Evolutionary conservation across 37 sponge, comb jelly and placozoan genomes (phyloP), one percentile per base, ranked within the genome.

Genomic region (Cladorhizidae sp.): DNA sequence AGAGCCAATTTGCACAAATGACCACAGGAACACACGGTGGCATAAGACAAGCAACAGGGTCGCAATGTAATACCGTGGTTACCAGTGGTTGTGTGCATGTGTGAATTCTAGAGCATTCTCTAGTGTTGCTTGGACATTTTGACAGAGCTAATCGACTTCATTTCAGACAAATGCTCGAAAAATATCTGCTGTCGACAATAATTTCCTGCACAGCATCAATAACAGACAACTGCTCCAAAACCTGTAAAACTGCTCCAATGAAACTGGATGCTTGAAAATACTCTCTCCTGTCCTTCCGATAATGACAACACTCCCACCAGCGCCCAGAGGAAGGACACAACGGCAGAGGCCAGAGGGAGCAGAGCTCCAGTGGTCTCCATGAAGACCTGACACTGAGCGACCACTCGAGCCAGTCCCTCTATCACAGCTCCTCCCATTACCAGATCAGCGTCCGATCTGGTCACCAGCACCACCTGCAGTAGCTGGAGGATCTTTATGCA

Each of bases 161-260:
- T n/a, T n/a, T n/a, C n/a, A n/a, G n/a, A n/a, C n/a, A n/a, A n/a
- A n/a, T n/a, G n/a, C n/a, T n/a, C n/a, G n/a, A n/a, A n/a, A n/a
- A n/a, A n/a, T n/a, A n/a, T n/a, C n/a, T n/a, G n/a, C n/a, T n/a
- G n/a, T n/a, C n/a, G n/a, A n/a, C n/a, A n/a, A n/a, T n/a, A n/a
- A n/a, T n/a, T n/a, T n/a, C n/a, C n/a, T n/a, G n/a, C n/a, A n/a
- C n/a, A n/a, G n/a, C n/a, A n/a, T n/a, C n/a, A n/a, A n/a, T n/a
- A n/a, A n/a, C n/a, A n/a, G n/a, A n/a, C n/a, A n/a, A n/a, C n/a
- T 45, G 5, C 49, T 45, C 49, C 0, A 2, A 12, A 12, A 88
- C 89, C 75, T 33, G 50, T 56, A 42, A 88, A 79, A 55, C 69
- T 74, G 49, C 22, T 64, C 89, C 89, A 88, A 58, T 88, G 78